These are phyloP conservation scores for Probosciger aterrimus DNA, from an alignment of 2,113 vertebrate species.

Conservation along the genomic window DNA sequence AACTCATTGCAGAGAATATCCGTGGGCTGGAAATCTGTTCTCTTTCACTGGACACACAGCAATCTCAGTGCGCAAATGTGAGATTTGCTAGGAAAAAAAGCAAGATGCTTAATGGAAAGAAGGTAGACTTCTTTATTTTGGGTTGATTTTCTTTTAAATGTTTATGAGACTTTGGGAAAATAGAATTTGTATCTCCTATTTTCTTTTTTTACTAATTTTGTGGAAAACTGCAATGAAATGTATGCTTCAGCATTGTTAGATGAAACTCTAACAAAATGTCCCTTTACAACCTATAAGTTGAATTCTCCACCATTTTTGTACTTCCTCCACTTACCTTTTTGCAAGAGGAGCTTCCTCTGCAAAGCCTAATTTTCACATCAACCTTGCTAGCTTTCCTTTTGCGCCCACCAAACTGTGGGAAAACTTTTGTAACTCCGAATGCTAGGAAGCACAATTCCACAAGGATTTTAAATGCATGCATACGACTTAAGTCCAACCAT, in stretches of 20 bases:
- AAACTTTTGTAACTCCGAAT: background rate
- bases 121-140: conserved; percentile 32
- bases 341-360: background rate
- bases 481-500: background rate
- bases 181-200: background rate
- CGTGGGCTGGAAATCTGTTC: conserved; percentile 82
- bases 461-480: background rate
- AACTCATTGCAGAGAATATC: conserved; percentile 73
- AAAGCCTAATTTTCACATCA: background rate
- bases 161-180: background rate
- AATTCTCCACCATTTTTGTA: background rate
- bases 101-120: conserved; percentile 32
- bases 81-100: conserved; percentile 61
- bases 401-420: background rate
- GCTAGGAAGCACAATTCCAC: background rate
- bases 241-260: background rate
- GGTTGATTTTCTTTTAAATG: background rate
- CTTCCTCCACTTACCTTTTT: background rate
- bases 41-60: conserved; percentile 67
- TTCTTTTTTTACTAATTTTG: background rate
- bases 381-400: background rate
- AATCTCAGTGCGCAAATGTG: conserved; percentile 68
- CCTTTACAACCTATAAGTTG: background rate
- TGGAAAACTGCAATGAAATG: background rate
- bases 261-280: background rate